A percentile compares a stretch with the other conserved stretches of the same genome.
Evolutionary conservation across 2,797 vertebrate species (phyloP).

Genomic region (Pangasius krempfi): DNA sequence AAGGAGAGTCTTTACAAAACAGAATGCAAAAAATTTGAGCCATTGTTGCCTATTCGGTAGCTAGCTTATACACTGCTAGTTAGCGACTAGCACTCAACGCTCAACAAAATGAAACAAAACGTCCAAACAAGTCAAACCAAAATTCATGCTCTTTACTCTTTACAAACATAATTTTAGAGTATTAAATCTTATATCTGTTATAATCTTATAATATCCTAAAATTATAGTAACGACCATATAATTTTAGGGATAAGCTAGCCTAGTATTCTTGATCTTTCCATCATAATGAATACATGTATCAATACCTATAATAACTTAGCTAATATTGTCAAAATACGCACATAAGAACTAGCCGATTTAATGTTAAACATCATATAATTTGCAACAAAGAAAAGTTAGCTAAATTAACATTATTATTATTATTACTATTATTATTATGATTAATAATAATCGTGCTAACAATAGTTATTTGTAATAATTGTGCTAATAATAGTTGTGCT

Average conservation of each 20-base stretch:
- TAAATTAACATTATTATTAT: neutral
- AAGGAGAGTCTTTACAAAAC: neutral
- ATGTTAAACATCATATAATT: neutral
- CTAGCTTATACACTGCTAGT: neutral
- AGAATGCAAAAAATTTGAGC: neutral
- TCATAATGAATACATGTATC: neutral
- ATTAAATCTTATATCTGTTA: neutral
- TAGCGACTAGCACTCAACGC: neutral
- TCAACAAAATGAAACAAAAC: neutral
- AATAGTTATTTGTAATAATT: neutral
- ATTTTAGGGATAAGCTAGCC: neutral
- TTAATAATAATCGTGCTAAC: neutral
- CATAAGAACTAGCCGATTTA: neutral
- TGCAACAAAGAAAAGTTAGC: neutral
- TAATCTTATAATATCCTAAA: neutral
- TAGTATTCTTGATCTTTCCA: neutral
- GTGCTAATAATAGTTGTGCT: neutral
- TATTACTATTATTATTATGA: neutral
- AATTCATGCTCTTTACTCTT: too few species aligned
- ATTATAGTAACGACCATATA: neutral
- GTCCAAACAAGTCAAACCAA: neutral
- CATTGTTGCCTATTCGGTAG: neutral
- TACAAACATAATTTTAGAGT: neutral
- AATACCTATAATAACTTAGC: neutral
- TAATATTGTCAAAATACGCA: neutral